Evolutionary conservation across 2,113 vertebrate genomes (phyloP).

Genomic region (Dipodomys ordii): DNA sequence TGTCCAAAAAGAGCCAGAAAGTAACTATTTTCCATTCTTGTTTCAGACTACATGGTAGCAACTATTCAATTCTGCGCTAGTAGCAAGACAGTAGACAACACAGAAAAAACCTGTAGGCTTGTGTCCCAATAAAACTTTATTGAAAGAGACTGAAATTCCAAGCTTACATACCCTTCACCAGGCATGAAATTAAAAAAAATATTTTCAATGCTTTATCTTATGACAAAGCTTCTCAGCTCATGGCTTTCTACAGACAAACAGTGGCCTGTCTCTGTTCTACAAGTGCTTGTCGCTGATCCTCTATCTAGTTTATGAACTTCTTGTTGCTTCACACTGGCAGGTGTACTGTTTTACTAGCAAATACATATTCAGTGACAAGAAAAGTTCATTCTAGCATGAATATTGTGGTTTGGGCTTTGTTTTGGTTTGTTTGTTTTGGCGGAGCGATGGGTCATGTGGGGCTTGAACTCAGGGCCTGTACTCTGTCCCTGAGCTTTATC

Average conservation of each 20-base stretch:
- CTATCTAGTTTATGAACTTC: neutral
- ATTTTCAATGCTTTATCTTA: too few relatives aligned
- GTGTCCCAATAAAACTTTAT: neutral
- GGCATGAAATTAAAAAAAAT: neutral
- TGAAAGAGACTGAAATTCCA: neutral
- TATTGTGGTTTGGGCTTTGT: neutral
- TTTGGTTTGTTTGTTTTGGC: too few relatives aligned
- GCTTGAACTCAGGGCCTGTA: too few relatives aligned
- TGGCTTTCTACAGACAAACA: neutral
- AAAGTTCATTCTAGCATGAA: neutral
- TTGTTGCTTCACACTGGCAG: too few relatives aligned
- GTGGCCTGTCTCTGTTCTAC: neutral
- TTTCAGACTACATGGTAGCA: neutral
- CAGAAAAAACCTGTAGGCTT: rapidly evolving
- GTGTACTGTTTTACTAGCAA: neutral
- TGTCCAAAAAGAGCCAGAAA: neutral
- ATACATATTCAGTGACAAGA: neutral
- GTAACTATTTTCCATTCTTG: neutral
- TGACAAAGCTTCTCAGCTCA: neutral
- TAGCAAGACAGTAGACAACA: neutral
- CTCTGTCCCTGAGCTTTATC: too few relatives aligned
- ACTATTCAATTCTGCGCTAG: neutral
- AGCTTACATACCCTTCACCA: neutral
- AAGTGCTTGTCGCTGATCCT: neutral
- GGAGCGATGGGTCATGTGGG: too few relatives aligned